Conservation (phyloP, 2,888 invertebrate genomes). For the Campaea margaritaria region DNA sequence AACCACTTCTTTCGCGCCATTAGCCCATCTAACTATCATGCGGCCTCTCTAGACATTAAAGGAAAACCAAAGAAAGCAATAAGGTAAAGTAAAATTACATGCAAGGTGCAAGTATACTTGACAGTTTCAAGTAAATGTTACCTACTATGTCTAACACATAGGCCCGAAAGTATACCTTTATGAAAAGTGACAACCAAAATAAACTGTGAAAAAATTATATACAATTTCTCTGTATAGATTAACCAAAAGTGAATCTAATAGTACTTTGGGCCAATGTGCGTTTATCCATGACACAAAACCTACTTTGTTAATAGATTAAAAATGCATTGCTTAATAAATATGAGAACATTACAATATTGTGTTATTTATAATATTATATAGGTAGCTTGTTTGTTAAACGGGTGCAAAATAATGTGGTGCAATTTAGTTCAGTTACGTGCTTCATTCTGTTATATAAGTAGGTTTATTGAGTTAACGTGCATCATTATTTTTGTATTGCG, state of each 20-base stretch:
- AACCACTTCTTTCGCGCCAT: slow-evolving; percentile 80
- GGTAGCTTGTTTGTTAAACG: neutral
- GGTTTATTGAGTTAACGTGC: slow-evolving; percentile 45
- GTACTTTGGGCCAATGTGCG: too few relatives aligned
- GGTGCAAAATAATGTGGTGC: slow-evolving; percentile 28
- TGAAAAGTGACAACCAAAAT: neutral
- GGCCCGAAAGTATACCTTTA: neutral
- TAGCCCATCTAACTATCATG: slow-evolving; percentile 85
- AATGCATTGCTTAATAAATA: too few relatives aligned
- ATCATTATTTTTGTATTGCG: slow-evolving; percentile 48
- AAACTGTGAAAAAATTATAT: too few relatives aligned
- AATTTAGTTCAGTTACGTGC: neutral
- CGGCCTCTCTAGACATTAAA: slow-evolving; percentile 77
- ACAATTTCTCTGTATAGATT: too few relatives aligned
- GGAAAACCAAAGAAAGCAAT: slow-evolving; percentile 72
- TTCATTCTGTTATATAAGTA: neutral
- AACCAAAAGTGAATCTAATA: too few relatives aligned
- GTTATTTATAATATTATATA: neutral
- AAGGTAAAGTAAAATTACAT: slow-evolving; percentile 72
- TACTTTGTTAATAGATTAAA: too few relatives aligned
- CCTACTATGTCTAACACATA: neutral
- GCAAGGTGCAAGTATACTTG: slow-evolving; percentile 51
- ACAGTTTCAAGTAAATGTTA: slow-evolving; percentile 7
- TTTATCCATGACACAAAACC: too few relatives aligned
- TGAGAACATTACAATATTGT: too few relatives aligned